phyloP scores from a whole-genome alignment of 2,797 vertebrate genomes.

The Scleropages formosus region DNA sequence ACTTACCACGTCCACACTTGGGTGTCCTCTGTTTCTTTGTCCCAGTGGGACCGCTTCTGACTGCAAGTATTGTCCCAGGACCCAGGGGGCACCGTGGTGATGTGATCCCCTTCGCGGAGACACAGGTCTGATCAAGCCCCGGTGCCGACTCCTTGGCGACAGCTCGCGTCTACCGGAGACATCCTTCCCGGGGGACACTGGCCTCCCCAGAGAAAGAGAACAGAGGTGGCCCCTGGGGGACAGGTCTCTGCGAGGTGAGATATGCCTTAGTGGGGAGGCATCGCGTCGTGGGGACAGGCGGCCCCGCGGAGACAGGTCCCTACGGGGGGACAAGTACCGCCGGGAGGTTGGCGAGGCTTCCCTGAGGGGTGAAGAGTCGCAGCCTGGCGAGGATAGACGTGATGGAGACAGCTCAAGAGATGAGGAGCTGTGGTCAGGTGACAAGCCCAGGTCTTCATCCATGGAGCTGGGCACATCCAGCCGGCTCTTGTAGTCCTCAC shows the following conservation, averaged over 20 bases:
- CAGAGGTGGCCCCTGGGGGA: slow-evolving; percentile 73
- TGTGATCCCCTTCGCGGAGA: slow-evolving; percentile 82
- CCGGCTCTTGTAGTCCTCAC: slow-evolving; percentile 71
- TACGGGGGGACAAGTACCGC: slow-evolving; percentile 81
- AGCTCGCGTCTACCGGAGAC: slow-evolving; percentile 77
- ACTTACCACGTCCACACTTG: slow-evolving; percentile 49
- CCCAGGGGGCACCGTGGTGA: slow-evolving; percentile 74
- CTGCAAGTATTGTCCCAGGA: slow-evolving; percentile 74
- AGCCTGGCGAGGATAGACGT: slow-evolving; percentile 83
- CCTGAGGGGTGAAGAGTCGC: slow-evolving; percentile 82
- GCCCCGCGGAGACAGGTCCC: slow-evolving; percentile 80
- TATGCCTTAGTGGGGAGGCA: slow-evolving; percentile 81
- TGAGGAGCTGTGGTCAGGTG: slow-evolving; percentile 72
- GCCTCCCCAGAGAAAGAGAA: slow-evolving; percentile 59
- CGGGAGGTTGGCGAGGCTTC: slow-evolving; percentile 80
- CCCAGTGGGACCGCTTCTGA: slow-evolving; percentile 75
- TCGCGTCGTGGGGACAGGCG: slow-evolving; percentile 85
- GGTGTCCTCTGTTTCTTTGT: slow-evolving; percentile 66
- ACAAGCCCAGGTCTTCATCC: slow-evolving; percentile 80
- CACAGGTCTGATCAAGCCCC: slow-evolving; percentile 81
- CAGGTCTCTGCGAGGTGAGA: slow-evolving; percentile 82
- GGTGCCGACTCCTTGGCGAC: slow-evolving; percentile 82
- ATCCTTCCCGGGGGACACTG: slow-evolving; percentile 84
- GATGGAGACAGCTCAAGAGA: slow-evolving; percentile 82
- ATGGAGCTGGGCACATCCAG: slow-evolving; percentile 81